These are phyloP conservation scores for Saguinus imperator DNA, from an alignment of 2,113 vertebrate genomes.

Conservation along the genomic window DNA sequence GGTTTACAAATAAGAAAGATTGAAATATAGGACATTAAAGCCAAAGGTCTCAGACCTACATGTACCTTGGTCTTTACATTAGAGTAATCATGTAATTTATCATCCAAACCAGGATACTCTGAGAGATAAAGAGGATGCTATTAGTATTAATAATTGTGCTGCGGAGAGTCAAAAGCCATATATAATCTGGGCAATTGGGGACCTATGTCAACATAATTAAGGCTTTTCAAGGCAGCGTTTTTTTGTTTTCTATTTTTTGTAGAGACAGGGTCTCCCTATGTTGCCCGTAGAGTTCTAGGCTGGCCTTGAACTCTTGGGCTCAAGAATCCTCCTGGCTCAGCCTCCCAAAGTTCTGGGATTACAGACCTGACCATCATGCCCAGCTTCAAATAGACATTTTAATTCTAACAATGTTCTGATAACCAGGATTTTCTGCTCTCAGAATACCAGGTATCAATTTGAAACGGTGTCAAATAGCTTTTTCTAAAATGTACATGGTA, in stretches of 20 bases:
- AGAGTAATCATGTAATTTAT: background rate
- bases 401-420: background rate
- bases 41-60: background rate
- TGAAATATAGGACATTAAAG: background rate
- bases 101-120: background rate
- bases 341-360: no score
- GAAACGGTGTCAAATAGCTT: background rate
- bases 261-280: no score
- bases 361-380: no score
- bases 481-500: background rate
- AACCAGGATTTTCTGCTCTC: background rate
- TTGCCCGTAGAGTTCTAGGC: no score
- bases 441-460: background rate
- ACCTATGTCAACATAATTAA: background rate
- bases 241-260: no score
- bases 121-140: background rate
- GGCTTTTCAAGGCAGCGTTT: background rate
- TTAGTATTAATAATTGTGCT: constrained; percentile 14
- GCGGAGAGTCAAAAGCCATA: background rate
- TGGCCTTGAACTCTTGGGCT: no score
- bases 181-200: background rate
- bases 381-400: background rate
- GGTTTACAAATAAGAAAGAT: background rate
- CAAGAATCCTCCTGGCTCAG: no score
- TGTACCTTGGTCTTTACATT: background rate